phyloP scores from a whole-genome alignment of 2,888 invertebrate species.

The Sarcophaga rosellei region DNA sequence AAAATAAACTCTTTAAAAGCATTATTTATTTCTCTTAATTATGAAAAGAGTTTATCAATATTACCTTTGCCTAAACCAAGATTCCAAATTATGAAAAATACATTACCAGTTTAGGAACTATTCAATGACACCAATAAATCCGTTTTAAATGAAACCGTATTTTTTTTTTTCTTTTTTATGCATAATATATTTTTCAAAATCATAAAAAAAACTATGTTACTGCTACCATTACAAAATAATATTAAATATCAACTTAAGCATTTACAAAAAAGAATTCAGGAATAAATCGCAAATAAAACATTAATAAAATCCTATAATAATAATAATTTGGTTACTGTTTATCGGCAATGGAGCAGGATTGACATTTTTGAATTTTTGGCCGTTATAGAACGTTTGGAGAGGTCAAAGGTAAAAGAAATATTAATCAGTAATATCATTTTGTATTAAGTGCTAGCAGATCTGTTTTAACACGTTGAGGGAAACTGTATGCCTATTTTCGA shows the following conservation, averaged over 20 bases:
- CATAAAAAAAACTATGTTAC: constrained; percentile 39
- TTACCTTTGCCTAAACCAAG: constrained; percentile 31
- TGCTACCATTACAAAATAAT: constrained; percentile 47
- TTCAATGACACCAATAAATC: constrained; percentile 47
- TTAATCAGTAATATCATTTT: no score
- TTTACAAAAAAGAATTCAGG: constrained; percentile 25
- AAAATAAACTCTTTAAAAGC: constrained; percentile 43
- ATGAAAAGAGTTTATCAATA: constrained; percentile 33
- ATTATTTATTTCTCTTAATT: constrained; percentile 59
- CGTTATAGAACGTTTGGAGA: no score
- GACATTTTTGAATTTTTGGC: no score
- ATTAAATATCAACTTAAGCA: constrained; percentile 40
- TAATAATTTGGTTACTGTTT: no score
- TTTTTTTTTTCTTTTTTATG: constrained; percentile 36
- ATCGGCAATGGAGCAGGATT: no score
- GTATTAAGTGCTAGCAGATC: no score
- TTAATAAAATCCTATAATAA: no score
- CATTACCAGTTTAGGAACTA: constrained; percentile 58
- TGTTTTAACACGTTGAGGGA: no score
- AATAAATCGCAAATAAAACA: no score
- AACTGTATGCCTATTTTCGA: no score
- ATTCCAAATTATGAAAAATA: constrained; percentile 50
- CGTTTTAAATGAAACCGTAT: constrained; percentile 38
- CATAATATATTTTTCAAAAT: neutral
- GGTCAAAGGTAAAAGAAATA: no score